Base-by-base conservation (phyloP, 2,888 invertebrate genomes). In the Cephus sareptanus region DNA sequence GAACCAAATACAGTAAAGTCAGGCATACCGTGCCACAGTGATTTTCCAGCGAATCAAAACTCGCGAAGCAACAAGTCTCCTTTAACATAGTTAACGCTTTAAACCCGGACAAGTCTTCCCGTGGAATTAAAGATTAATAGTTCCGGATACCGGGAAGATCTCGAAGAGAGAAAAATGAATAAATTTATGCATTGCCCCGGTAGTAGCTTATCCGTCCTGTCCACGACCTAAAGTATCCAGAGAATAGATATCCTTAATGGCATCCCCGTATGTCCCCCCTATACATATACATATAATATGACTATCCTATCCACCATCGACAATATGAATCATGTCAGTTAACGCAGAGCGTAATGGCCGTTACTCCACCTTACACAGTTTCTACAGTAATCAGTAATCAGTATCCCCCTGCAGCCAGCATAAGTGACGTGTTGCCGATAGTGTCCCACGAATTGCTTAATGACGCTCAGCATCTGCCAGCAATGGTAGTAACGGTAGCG, bases 131-230 rank as follows among this genome's bases (percentile, higher is more conserved):
- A 15, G 9, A 56, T 56, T 56, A 23, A 56, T 23, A 56, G 9
- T 23, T 56, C 56, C 23, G 9, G 9, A 23, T 0, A 3, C 76
- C 70, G 73, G 75, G 74, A 75, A 76, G 69, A 76, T 74, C 56
- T 76, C 34, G 76, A 73, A 76, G 77, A 80, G 76, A 71, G 78
- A 76, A 76, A 74, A 56, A 69, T 71, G 74, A 78, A 74, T 75
- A 68, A 33, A 33, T 9, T 34, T 33, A 69, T 31, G 23, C 15
- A 6, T 73, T 56, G 23, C 1, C 11, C 71, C 37, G 11, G 33
- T 73, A 13, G 30, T 9, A 40, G 15, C 31, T 40, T 40, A 73
- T 76, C 34, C 56, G 37, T 73, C 37, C 33, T 71, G n/a, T 34
- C 34, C 75, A 23, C 34, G 68, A 30, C 69, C 34, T n/a, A 69